Evolutionary conservation across 2,113 vertebrate genomes (phyloP).

Genomic region (Phalacrocorax carbo): DNA sequence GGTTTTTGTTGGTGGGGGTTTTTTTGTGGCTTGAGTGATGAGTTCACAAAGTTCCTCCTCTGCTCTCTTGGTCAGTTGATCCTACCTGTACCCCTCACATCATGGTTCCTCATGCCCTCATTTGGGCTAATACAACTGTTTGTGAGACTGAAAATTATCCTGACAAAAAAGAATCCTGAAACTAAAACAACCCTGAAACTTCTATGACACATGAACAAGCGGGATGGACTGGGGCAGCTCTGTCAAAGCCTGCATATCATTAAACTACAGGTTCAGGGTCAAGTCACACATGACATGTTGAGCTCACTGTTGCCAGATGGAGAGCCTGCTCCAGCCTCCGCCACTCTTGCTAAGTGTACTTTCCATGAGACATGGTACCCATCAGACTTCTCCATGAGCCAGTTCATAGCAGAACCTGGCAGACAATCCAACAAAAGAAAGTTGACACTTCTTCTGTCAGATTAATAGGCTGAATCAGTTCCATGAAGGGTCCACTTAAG

Average conservation of each 20-base stretch:
- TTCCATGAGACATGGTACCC: neutral
- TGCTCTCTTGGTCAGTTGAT: neutral
- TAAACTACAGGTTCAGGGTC: neutral
- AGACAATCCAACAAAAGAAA: neutral
- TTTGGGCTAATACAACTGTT: neutral
- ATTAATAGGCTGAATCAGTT: neutral
- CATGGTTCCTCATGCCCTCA: neutral
- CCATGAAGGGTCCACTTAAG: neutral
- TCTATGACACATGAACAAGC: neutral
- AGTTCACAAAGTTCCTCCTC: neutral
- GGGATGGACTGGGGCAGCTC: neutral
- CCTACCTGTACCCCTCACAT: neutral
- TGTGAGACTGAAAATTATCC: neutral
- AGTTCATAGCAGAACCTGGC: neutral
- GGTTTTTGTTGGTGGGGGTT: fast-evolving
- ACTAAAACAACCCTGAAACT: neutral
- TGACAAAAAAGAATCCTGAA: neutral
- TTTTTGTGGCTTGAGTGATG: neutral
- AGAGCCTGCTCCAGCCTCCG: neutral
- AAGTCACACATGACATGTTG: neutral
- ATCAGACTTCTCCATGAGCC: neutral
- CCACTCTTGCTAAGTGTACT: neutral
- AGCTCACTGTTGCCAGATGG: neutral
- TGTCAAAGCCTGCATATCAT: neutral
- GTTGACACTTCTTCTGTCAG: neutral